These are phyloP conservation scores for Tetraodon nigroviridis DNA, from an alignment of 2,113 vertebrate genomes.

Conservation along the genomic window DNA sequence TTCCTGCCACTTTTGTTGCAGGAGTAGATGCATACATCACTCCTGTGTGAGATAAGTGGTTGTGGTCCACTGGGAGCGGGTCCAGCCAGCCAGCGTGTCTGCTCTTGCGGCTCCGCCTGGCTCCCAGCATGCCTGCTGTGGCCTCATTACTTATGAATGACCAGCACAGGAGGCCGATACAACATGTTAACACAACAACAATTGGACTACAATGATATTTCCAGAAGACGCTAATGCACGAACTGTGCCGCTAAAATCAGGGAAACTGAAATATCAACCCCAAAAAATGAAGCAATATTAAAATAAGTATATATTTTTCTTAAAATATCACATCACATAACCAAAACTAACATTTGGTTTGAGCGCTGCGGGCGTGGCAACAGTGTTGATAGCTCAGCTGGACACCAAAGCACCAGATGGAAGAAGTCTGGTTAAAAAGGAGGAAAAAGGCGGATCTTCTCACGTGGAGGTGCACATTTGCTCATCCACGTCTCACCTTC, in stretches of 20 bases:
- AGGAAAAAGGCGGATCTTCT: slow-evolving; percentile 8
- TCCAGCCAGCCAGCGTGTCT: slow-evolving; percentile 58
- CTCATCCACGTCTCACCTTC: slow-evolving; percentile 32
- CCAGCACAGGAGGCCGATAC: slow-evolving; percentile 45
- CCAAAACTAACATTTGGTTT: neutral
- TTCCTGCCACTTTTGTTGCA: slow-evolving; percentile 25
- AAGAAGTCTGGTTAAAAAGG: slow-evolving; percentile 1
- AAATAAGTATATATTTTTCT: neutral
- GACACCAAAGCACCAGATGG: neutral
- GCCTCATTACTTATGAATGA: slow-evolving; percentile 68
- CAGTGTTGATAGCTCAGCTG: neutral
- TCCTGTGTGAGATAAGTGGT: slow-evolving; percentile 50
- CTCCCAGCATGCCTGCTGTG: slow-evolving; percentile 49
- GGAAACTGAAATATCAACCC: neutral
- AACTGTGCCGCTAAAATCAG: neutral
- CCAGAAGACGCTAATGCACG: neutral
- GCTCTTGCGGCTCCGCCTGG: slow-evolving; percentile 43
- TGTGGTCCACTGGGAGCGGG: slow-evolving; percentile 50
- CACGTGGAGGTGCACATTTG: slow-evolving; percentile 23
- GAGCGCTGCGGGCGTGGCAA: slow-evolving; percentile 25
- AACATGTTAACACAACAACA: slow-evolving; percentile 27
- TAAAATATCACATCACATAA: too few species aligned
- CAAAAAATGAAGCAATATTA: neutral
- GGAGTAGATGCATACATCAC: slow-evolving; percentile 55
- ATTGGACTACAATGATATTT: slow-evolving; percentile 7